Evolutionary conservation across 2,113 vertebrate genomes (phyloP), one percentile per base, ranked within the genome.

Genomic region (Malurus melanocephalus): DNA sequence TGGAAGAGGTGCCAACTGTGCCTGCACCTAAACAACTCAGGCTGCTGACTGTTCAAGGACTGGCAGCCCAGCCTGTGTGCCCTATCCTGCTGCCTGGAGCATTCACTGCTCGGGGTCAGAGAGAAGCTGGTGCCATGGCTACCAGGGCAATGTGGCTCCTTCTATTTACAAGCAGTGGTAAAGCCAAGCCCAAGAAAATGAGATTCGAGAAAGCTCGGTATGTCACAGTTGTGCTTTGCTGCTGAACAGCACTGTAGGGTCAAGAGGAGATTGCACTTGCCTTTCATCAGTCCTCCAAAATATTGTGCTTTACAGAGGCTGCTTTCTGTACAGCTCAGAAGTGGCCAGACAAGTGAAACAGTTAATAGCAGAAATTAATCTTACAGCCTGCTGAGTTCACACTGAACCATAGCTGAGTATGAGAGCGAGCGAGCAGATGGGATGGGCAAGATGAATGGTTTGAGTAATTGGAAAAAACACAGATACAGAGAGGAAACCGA

Each of bases 351-450:
- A 86, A 92, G 62, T 88, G 92, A 93, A 96, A 96, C 62, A 72
- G 92, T 91, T 93, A 96, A 94, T 76, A 81, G 73, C 69, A 92
- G 80, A 90, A 94, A 94, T 91, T 90, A 91, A 87, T 91, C 86
- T 81, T 92, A 72, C 88, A 91, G 94, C 90, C 95, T 94, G 90
- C 90, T 91, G 90, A 88, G 90, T 87, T 96, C 93, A 94, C 85
- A 89, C 89, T 12, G 68, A 96, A 91, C 94, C 80, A 72, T 59
- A 88, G 92, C 85, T 40, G 90, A 92, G 85, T 87, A 94, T 38
- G 75, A 96, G 59, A 90, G 90, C 0, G 28, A 94, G 88, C 0
- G 40, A 94, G 86, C 90, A 94, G 94, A 95, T 93, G 93, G 94
- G 78, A 90, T 69, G 84, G 88, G 94, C 80, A 84, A 90, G 84